phyloP scores from a whole-genome alignment of 37 sponge, comb jelly and placozoan species.

The Eunapius fragilis region DNA sequence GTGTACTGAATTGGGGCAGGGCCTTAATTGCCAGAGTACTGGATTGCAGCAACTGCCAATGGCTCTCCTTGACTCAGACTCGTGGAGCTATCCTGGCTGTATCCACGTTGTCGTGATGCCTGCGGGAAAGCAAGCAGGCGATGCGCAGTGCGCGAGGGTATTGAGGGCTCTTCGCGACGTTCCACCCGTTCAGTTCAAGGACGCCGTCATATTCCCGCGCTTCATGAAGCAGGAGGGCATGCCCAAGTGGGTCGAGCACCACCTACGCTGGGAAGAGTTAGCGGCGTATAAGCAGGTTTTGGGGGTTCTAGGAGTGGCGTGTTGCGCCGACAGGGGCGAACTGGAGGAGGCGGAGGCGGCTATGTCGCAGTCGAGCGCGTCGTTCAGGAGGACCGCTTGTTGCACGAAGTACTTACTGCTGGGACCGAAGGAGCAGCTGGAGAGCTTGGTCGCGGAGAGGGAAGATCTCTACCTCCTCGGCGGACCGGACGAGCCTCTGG shows the following conservation, averaged over 20 bases:
- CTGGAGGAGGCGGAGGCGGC: not conserved
- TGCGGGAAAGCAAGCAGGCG: slow-evolving; percentile 26
- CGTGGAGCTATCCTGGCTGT: too few relatives aligned
- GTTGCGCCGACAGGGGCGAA: slow-evolving; percentile 38
- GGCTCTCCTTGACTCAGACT: slow-evolving; percentile 37
- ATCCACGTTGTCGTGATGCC: slow-evolving; percentile 50
- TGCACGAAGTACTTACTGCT: slow-evolving; percentile 44
- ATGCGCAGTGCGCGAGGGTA: slow-evolving; percentile 11
- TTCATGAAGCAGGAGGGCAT: slow-evolving; percentile 24
- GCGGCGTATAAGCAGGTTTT: slow-evolving; percentile 43
- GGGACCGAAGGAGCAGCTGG: slow-evolving; percentile 36
- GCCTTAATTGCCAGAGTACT: not conserved
- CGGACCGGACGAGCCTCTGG: not conserved
- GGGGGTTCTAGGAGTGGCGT: slow-evolving; percentile 44
- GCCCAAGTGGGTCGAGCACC: slow-evolving; percentile 37
- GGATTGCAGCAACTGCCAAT: slow-evolving; percentile 10
- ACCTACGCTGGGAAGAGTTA: slow-evolving; percentile 44
- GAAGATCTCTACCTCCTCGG: slow-evolving; percentile 17
- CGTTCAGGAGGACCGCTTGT: not conserved
- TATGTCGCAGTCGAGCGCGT: not conserved
- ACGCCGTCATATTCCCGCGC: slow-evolving; percentile 43
- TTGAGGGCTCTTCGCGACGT: slow-evolving; percentile 4
- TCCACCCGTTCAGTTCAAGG: slow-evolving; percentile 47
- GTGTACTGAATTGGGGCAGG: not conserved
- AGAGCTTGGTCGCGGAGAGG: not conserved